Evolutionary conservation across 1,140 invertebrate species (phyloP), one percentile per base, ranked within the genome.

Genomic region (Orchestia grillus): DNA sequence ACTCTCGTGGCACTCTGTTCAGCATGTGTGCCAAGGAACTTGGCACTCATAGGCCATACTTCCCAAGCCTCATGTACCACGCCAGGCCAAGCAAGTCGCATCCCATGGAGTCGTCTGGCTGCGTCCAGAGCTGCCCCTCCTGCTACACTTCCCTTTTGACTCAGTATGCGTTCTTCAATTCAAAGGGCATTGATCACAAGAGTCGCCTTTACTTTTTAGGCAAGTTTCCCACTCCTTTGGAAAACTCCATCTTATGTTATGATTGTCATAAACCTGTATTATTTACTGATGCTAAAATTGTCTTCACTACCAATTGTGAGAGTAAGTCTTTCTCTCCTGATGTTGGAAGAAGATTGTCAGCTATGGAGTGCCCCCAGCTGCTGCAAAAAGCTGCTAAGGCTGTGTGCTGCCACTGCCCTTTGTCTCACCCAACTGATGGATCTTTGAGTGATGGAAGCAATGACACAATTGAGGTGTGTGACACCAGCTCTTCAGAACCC

Each of bases 41-140:
- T 95, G 97, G 97, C 96, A 97, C 97, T 6, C 97, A 97, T 96
- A 98, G 98, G 97, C 98, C 98, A 40, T 99, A 98, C 97, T 99
- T 99, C 97, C 98, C 98, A 0, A 98, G 98, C 96, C 98, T 99
- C 97, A 98, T 98, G 97, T 98, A 98, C 97, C 98, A 99, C 98
- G 98, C 98, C 3, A 98, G 98, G 94, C 98, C 98, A 41, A 98
- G 98, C 95, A 98, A 98, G 97, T 99, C 98, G 43, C 98, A 98
- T 95, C 98, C 98, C 36, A 99, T 99, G 98, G 98, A 99, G 97
- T 98, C 98, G 95, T 98, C 98, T 40, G 97, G 97, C 43, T 96
- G 97, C 11, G 98, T 99, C 44, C 98, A 98, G 98, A 97, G 98
- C 98, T 99, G 99, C 97, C 97, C 98, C 97, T 98, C 98, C 96